Percentiles rank a stretch among this genome's conserved stretches.
These are phyloP conservation scores for Reinhardtius hippoglossoides DNA, from an alignment of 2,113 vertebrate species.

Conservation along the genomic window DNA sequence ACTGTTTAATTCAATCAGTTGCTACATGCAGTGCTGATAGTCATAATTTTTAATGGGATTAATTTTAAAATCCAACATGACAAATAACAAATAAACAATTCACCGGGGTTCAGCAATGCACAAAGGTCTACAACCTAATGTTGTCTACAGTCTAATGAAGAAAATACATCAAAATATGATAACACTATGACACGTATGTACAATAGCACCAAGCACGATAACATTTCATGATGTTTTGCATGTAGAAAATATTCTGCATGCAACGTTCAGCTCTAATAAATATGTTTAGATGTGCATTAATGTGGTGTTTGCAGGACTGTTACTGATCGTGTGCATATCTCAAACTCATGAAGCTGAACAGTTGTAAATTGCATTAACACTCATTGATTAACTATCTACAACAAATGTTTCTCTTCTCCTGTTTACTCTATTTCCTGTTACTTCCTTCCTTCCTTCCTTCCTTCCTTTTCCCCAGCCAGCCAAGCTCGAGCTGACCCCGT, in stretches of 20 bases:
- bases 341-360: slow-evolving; percentile 1
- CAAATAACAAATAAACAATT: too few relatives aligned
- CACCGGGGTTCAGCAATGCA: too few relatives aligned
- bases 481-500: slow-evolving; percentile 37
- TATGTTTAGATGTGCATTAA: background rate
- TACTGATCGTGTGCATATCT: slow-evolving; percentile 9
- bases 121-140: background rate
- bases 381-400: background rate
- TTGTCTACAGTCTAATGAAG: slow-evolving; percentile 16
- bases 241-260: background rate
- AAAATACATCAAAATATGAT: background rate
- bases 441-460: background rate
- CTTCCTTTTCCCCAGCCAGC: slow-evolving; percentile 24
- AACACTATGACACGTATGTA: background rate
- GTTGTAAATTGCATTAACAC: too few relatives aligned
- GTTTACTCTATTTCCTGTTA: slow-evolving; percentile 8
- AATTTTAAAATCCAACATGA: background rate
- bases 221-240: slow-evolving; percentile 8
- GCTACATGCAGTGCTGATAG: too few relatives aligned
- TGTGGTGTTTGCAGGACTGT: background rate
- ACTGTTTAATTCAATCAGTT: background rate
- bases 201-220: background rate
- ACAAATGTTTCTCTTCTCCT: slow-evolving; percentile 15
- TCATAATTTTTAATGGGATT: slow-evolving; percentile 15
- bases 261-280: background rate